A percentile compares a stretch with the other conserved stretches of the same genome.
Evolutionary conservation across 2,113 vertebrate species (phyloP).

Genomic region (Aix galericulata): DNA sequence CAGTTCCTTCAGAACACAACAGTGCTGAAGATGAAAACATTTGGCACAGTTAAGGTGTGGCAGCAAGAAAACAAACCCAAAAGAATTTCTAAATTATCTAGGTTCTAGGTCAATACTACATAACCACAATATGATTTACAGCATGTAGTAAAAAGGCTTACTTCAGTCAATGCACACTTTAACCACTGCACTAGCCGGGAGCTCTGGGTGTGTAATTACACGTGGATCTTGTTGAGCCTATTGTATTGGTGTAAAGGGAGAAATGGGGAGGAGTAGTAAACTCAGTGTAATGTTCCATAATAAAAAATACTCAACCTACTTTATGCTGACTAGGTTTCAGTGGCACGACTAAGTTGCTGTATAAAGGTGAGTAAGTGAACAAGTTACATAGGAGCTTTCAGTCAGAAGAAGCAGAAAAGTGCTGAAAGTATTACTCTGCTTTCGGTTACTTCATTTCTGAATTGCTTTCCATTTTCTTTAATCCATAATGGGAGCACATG

Average conservation of each 20-base stretch:
- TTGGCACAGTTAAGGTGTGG: neutral
- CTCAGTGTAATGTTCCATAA: neutral
- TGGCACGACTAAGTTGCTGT: neutral
- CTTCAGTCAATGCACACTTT: neutral
- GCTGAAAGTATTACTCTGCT: neutral
- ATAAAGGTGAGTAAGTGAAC: neutral
- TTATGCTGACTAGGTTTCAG: neutral
- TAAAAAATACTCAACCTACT: neutral
- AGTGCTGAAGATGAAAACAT: neutral
- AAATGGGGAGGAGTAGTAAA: neutral
- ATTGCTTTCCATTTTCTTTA: neutral
- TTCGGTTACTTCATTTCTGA: neutral
- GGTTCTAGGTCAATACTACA: neutral
- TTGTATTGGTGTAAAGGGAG: neutral
- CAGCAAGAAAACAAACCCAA: conserved; percentile 4
- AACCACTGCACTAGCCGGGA: neutral
- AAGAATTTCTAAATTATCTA: neutral
- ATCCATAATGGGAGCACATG: conserved; percentile 12
- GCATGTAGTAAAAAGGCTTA: neutral
- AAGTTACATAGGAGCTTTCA: neutral
- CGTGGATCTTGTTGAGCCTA: neutral
- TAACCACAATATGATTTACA: neutral
- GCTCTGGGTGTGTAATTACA: neutral
- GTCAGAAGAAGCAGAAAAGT: neutral
- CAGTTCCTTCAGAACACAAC: neutral